phyloP scores from a whole-genome alignment of 2,888 invertebrate genomes.

The Augiades crinisus region DNA sequence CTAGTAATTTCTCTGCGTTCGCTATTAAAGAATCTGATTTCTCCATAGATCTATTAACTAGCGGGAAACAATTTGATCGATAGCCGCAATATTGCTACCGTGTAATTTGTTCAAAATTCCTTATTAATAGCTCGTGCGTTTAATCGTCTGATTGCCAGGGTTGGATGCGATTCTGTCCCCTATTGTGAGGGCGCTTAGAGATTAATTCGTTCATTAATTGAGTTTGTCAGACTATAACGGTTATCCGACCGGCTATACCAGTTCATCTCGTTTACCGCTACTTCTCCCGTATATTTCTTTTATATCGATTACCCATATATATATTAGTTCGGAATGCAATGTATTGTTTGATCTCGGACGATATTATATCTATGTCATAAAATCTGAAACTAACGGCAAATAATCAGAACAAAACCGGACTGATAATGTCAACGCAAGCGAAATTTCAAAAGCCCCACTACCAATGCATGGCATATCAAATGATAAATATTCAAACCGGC shows the following conservation, averaged over 20 bases:
- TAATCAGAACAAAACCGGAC: too few relatives aligned
- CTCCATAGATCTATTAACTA: background rate
- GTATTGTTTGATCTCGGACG: slow-evolving; percentile 7
- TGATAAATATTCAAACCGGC: background rate
- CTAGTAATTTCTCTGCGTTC: too few relatives aligned
- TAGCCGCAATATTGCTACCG: slow-evolving; percentile 12
- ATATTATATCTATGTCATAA: too few relatives aligned
- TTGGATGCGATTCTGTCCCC: slow-evolving; percentile 28
- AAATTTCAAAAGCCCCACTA: too few relatives aligned
- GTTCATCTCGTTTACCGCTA: slow-evolving; percentile 69
- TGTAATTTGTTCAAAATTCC: slow-evolving; percentile 19
- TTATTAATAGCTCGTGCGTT: slow-evolving; percentile 19
- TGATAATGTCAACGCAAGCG: too few relatives aligned
- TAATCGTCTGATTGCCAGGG: slow-evolving; percentile 12
- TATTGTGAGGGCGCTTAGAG: slow-evolving; percentile 30
- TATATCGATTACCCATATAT: too few relatives aligned
- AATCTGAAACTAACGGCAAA: too few relatives aligned
- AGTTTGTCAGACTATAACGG: slow-evolving; percentile 65
- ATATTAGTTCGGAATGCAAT: background rate
- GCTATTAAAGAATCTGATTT: background rate
- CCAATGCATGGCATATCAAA: too few relatives aligned
- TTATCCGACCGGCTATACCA: slow-evolving; percentile 66
- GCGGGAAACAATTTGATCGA: background rate
- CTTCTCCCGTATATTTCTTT: slow-evolving; percentile 48
- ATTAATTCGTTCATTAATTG: slow-evolving; percentile 57